Percentiles rank a stretch among this genome's conserved stretches.
These are phyloP conservation scores for Odocoileus virginianus DNA, from an alignment of 2,113 vertebrate genomes.

Conservation along the genomic window DNA sequence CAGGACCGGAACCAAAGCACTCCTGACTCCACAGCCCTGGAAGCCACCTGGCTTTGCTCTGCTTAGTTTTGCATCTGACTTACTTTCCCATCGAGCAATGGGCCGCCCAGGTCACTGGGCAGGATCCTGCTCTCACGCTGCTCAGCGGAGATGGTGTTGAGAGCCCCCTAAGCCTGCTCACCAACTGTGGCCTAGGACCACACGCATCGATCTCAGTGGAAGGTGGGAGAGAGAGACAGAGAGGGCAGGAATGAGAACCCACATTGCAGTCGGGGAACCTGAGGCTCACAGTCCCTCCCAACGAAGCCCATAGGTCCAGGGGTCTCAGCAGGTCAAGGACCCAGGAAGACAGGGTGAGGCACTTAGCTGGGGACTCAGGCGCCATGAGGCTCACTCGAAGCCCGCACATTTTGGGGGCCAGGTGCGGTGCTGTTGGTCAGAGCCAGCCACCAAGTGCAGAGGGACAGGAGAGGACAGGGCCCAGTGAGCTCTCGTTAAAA, in stretches of 20 bases:
- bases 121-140: background rate
- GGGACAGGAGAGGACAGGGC: background rate
- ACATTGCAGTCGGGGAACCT: background rate
- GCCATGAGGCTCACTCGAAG: background rate
- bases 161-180: background rate
- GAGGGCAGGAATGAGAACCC: background rate
- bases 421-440: background rate
- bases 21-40: background rate
- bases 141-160: accelerated
- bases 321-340: background rate
- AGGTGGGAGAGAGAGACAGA: too few relatives aligned
- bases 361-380: background rate
- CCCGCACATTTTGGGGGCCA: background rate
- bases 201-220: background rate
- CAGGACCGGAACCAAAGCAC: background rate
- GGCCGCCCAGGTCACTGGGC: accelerated
- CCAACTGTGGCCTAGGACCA: background rate
- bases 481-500: background rate
- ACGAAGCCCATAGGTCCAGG: background rate
- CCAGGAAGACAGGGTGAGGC: background rate
- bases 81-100: background rate
- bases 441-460: background rate
- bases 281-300: background rate
- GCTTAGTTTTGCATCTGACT: background rate
- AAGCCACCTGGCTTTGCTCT: background rate